A percentile compares a stretch with the other conserved stretches of the same genome.
These are phyloP conservation scores for Ascidia mentula DNA, from an alignment of 23 tunicate species.

Conservation along the genomic window DNA sequence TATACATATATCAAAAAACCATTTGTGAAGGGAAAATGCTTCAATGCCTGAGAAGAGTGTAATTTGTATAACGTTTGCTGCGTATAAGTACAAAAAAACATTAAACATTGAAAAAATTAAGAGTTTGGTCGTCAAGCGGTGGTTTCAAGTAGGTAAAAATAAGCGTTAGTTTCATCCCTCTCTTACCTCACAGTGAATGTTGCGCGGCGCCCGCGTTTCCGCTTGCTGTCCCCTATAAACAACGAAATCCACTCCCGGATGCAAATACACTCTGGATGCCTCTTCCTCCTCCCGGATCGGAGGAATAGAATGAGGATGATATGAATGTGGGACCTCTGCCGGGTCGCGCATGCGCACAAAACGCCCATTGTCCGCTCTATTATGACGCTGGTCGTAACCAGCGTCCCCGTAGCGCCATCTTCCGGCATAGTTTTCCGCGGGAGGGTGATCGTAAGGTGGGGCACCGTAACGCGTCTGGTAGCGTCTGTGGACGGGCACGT, in stretches of 20 bases:
- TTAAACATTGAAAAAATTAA: too few species aligned
- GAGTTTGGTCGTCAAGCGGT: too few species aligned
- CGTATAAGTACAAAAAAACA: too few species aligned
- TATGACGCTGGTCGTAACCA: conserved; percentile 11
- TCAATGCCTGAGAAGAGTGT: too few species aligned
- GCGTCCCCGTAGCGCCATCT: conserved; percentile 12
- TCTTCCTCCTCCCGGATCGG: conserved; percentile 16
- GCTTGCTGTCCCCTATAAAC: conserved; percentile 34
- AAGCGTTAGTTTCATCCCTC: too few species aligned
- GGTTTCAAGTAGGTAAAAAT: too few species aligned
- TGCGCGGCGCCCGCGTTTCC: conserved; percentile 15
- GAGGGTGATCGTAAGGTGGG: background rate
- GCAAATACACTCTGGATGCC: conserved; percentile 26
- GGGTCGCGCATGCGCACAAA: background rate
- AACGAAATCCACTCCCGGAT: conserved; percentile 42
- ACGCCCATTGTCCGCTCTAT: conserved; percentile 3
- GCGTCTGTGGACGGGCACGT: background rate
- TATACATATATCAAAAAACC: too few species aligned
- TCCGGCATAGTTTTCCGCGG: conserved; percentile 2
- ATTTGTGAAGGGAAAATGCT: too few species aligned
- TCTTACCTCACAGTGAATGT: conserved; percentile 33
- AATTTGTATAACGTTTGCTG: too few species aligned
- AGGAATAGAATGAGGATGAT: conserved; percentile 23
- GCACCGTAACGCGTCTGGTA: conserved; percentile 4
- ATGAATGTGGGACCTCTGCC: background rate